Evolutionary conservation across 1,140 invertebrate species (phyloP).

Genomic region (Heliconius congener): DNA sequence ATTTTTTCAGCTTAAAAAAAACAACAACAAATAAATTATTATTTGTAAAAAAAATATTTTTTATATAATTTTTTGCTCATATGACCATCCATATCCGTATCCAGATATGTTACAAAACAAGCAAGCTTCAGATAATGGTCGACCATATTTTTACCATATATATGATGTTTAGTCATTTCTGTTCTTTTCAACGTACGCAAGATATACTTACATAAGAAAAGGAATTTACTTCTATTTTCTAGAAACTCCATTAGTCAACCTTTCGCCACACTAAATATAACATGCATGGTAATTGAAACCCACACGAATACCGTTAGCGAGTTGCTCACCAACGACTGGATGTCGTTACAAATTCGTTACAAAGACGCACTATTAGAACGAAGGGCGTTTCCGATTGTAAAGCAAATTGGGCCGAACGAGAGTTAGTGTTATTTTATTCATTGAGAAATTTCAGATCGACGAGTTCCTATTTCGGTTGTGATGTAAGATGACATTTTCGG

Average conservation of each 20-base stretch:
- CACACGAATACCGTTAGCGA: background rate
- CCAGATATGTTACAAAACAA: too few relatives aligned
- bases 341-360: slow-evolving; percentile 35
- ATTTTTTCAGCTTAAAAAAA: too few relatives aligned
- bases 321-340: background rate
- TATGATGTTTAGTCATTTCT: too few relatives aligned
- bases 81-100: too few relatives aligned
- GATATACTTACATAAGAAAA: too few relatives aligned
- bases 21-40: too few relatives aligned
- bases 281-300: slow-evolving; percentile 1
- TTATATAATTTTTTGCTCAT: too few relatives aligned
- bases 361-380: slow-evolving; percentile 34
- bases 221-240: too few relatives aligned
- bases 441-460: slow-evolving; percentile 40
- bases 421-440: slow-evolving; percentile 46
- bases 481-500: slow-evolving; percentile 17
- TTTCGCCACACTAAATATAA: background rate
- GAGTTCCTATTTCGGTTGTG: slow-evolving; percentile 24
- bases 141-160: too few relatives aligned
- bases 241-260: background rate
- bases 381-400: slow-evolving; percentile 36
- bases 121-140: too few relatives aligned
- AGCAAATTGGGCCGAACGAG: slow-evolving; percentile 37
- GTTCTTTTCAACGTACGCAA: too few relatives aligned
- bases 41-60: too few relatives aligned